Conservation (phyloP, 2,113 vertebrate species). For the Gallinago paraguaiae region DNA sequence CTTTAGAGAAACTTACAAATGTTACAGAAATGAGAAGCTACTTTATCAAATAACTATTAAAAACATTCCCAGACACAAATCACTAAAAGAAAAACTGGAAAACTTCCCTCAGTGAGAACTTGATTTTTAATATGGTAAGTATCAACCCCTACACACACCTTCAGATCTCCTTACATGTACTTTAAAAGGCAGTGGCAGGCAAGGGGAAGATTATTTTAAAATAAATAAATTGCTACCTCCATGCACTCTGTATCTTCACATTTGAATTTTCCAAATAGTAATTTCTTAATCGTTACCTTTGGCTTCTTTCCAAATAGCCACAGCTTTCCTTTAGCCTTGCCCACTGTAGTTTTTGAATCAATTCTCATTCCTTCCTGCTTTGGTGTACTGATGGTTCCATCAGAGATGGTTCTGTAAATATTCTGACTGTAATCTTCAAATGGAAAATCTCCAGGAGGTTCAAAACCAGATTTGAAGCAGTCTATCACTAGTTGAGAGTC, state of each 20-base stretch:
- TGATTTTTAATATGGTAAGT: neutral
- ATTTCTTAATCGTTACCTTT: slow-evolving; percentile 83
- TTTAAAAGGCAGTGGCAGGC: neutral
- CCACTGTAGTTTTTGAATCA: slow-evolving; percentile 88
- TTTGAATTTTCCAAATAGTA: slow-evolving; percentile 2
- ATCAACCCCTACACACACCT: neutral
- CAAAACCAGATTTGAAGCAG: slow-evolving; percentile 97
- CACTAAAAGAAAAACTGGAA: neutral
- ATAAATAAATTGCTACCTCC: neutral
- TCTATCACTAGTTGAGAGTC: slow-evolving; percentile 93
- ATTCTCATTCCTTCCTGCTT: slow-evolving; percentile 85
- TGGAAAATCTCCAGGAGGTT: slow-evolving; percentile 92
- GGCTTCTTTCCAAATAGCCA: slow-evolving; percentile 99
- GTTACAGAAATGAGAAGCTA: neutral
- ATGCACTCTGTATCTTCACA: neutral
- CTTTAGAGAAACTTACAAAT: neutral
- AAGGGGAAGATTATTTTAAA: neutral
- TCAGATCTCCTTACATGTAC: neutral
- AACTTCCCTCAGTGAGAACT: neutral
- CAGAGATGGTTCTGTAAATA: slow-evolving; percentile 93
- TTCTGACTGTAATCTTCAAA: slow-evolving; percentile 99
- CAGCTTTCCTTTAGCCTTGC: slow-evolving; percentile 94
- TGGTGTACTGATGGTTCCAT: slow-evolving; percentile 91
- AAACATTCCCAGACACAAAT: neutral
- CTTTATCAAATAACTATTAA: neutral